Conservation (phyloP, 2,797 vertebrate species). For the Smutsia gigantea region DNA sequence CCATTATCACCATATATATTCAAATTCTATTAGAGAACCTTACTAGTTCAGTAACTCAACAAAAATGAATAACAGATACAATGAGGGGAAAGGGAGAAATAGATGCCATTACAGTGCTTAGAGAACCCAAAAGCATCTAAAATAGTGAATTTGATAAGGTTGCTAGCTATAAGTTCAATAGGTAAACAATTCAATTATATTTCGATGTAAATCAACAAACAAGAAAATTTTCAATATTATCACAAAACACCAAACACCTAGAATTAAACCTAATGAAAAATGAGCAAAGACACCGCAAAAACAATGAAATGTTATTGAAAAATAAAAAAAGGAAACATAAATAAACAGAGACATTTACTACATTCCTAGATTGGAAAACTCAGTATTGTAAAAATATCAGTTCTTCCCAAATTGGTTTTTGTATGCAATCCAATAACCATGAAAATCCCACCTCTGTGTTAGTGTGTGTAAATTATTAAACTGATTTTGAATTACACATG, state of each 20-base stretch:
- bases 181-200: neutral
- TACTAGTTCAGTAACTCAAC: neutral
- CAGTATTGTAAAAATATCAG: neutral
- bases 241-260: neutral
- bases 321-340: neutral
- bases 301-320: neutral
- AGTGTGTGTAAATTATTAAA: neutral
- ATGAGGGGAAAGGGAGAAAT: neutral
- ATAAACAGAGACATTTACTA: neutral
- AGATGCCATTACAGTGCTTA: neutral
- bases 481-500: neutral
- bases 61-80: neutral
- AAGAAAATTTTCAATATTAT: constrained; percentile 6
- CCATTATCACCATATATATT: neutral
- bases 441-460: neutral
- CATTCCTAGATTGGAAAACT: neutral
- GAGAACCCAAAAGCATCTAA: neutral
- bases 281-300: neutral
- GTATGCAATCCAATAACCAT: neutral
- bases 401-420: neutral
- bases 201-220: neutral
- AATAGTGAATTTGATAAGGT: neutral
- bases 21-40: neutral
- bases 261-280: neutral
- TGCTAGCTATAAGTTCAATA: neutral